These are phyloP conservation scores for Blastomussa wellsi DNA, from an alignment of 92 coral and sea anemone genomes.

Conservation along the genomic window DNA sequence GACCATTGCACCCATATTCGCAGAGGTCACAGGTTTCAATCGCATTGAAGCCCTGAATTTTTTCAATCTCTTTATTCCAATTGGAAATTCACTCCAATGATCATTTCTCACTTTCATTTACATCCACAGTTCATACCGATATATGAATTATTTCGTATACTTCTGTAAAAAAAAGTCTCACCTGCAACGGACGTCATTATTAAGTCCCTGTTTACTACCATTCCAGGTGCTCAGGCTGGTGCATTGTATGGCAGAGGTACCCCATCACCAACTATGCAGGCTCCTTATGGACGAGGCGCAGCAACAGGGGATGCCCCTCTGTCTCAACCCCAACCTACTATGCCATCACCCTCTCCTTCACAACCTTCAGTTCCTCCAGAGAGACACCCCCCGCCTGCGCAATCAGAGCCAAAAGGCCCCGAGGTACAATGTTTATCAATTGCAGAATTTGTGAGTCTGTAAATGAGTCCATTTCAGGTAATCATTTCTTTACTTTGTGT, in stretches of 20 bases:
- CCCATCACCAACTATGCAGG: slow-evolving; percentile 25
- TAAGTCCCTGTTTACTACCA: neutral
- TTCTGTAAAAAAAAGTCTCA: too few species aligned
- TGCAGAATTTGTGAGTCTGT: neutral
- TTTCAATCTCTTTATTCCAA: too few species aligned
- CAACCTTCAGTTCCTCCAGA: slow-evolving; percentile 36
- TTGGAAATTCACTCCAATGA: too few species aligned
- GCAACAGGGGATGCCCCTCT: slow-evolving; percentile 33
- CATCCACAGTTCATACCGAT: too few species aligned
- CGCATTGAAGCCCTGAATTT: too few species aligned
- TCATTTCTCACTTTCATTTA: too few species aligned
- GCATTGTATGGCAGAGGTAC: slow-evolving; percentile 38
- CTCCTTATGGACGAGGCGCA: slow-evolving; percentile 50
- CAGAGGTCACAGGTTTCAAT: too few species aligned
- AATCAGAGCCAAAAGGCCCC: slow-evolving; percentile 30
- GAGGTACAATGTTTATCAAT: slow-evolving; percentile 30
- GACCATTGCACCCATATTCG: too few species aligned
- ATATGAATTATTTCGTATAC: too few species aligned
- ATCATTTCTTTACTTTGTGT: neutral
- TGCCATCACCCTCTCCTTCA: slow-evolving; percentile 5
- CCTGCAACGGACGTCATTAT: neutral
- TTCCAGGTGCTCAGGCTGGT: slow-evolving; percentile 35
- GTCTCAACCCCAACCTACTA: neutral
- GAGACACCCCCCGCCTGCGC: slow-evolving; percentile 38
- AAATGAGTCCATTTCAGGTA: too few species aligned